Evolutionary conservation across 2,888 invertebrate genomes (phyloP), one percentile per base, ranked within the genome.

Genomic region (Drosophila incognita): DNA sequence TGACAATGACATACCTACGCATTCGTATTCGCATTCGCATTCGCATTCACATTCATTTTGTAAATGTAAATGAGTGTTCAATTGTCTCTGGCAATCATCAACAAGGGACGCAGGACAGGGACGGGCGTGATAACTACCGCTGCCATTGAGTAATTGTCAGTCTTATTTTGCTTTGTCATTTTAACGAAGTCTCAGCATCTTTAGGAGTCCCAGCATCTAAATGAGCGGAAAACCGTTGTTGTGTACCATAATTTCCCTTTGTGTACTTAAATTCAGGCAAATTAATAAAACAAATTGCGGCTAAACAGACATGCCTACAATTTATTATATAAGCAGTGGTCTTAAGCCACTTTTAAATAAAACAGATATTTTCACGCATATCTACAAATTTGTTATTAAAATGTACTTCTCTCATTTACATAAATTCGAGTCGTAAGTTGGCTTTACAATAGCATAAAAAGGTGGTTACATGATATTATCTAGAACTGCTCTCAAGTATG

Each of bases 11-110:
- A 81, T 76, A 54, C 81, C 74, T 21, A 74, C 54, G 65, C 38
- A 38, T 27, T 27, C 36, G 27, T 1, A n/a, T 21, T 46, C 46
- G 13, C 21, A 57, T 42, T 40, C 56, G 4, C 1, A 40, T 8
- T 46, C 46, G 13, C 21, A 57, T 42, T 40, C 56, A 2, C 1
- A 40, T 8, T 74, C 61, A 53, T 76, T 74, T 59, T 58, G 56
- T n/a, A 83, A 83, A 82, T 82, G 81, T 82, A 82, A 82, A 83
- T 82, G 81, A 77, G 84, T 83, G 74, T 73, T 58, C 77, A 82
- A 81, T 83, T 81, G 81, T 83, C 74, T 72, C 62, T 66, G 59
- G 58, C 60, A 70, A 74, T 68, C 79, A 70, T 72, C 56, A 35
- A 24, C 59, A 59, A 64, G 49, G 66, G 40, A 24, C 4, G 24